phyloP scores from a whole-genome alignment of 2,888 invertebrate species.

The Sinhomidia bicolor region DNA sequence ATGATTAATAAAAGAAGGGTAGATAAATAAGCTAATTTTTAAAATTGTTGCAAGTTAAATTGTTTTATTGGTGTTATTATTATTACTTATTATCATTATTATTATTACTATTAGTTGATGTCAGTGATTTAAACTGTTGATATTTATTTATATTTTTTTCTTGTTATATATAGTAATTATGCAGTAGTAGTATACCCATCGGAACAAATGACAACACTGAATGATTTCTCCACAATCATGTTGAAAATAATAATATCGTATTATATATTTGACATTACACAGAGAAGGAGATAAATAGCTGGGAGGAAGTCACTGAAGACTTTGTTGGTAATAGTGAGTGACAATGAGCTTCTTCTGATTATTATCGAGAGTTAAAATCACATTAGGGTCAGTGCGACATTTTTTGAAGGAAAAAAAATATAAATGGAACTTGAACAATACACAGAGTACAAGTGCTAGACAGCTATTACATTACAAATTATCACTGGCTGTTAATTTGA shows the following conservation, averaged over 20 bases:
- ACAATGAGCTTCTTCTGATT: constrained; percentile 2
- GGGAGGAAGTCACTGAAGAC: background rate
- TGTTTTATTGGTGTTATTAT: background rate
- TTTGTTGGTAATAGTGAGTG: too few species aligned
- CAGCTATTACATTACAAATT: background rate
- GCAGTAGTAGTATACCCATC: constrained; percentile 41
- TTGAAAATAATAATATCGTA: background rate
- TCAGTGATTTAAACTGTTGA: constrained; percentile 42
- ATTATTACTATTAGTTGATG: constrained; percentile 16
- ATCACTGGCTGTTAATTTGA: background rate
- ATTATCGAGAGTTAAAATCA: background rate
- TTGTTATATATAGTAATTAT: too few species aligned
- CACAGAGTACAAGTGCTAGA: background rate
- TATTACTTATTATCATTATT: background rate
- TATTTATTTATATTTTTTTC: background rate
- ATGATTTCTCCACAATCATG: constrained; percentile 58
- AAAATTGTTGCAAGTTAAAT: constrained; percentile 3
- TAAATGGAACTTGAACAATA: background rate
- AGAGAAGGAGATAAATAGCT: background rate
- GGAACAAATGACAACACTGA: constrained; percentile 65
- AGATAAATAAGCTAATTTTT: background rate
- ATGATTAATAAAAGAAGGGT: background rate
- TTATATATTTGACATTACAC: background rate
- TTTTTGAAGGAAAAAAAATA: background rate
- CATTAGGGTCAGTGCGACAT: background rate